Evolutionary conservation across 2,113 vertebrate genomes (phyloP).

Genomic region (Upupa epops): DNA sequence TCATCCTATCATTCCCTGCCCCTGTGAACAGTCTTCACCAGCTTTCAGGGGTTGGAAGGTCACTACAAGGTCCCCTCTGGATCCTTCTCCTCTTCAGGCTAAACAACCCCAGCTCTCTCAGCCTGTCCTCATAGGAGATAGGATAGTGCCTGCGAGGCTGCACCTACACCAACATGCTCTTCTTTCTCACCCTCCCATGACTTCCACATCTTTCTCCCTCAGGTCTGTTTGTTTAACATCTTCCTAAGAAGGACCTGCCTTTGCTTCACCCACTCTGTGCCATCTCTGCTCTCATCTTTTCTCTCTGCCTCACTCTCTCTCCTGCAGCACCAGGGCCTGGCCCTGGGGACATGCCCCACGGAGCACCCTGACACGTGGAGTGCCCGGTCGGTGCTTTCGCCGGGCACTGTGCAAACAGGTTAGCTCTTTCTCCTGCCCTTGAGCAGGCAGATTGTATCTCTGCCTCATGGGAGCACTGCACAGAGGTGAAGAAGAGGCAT

Average conservation of each 20-base stretch:
- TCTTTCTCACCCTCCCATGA: background rate
- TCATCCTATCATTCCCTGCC: no score
- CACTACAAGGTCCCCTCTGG: no score
- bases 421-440: background rate
- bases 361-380: rapidly evolving
- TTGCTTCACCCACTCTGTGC: rapidly evolving
- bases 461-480: rapidly evolving
- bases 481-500: background rate
- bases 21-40: no score
- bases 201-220: background rate
- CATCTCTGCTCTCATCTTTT: background rate
- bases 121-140: no score
- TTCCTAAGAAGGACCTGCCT: background rate
- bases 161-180: rapidly evolving
- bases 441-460: background rate
- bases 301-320: background rate
- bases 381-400: rapidly evolving
- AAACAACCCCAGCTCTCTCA: no score
- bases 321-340: rapidly evolving
- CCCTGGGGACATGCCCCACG: background rate
- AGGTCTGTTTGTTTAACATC: background rate
- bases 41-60: no score
- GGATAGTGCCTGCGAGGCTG: rapidly evolving
- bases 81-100: no score
- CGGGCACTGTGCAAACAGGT: rapidly evolving